Base-by-base conservation (phyloP, 2,797 vertebrate genomes). In the Leucoraja ocellata region DNA sequence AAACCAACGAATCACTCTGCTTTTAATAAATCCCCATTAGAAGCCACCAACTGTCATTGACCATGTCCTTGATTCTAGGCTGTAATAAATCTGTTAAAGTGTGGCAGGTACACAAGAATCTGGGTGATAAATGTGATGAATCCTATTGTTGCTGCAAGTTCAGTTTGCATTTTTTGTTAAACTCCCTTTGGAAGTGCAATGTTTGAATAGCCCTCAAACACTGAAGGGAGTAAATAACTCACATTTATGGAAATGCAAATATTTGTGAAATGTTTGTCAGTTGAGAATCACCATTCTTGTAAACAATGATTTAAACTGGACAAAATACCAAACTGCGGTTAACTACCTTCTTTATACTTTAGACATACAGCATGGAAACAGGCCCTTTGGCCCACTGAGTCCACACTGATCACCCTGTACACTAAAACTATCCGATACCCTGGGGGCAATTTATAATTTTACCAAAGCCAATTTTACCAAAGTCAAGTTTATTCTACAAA, bases 11-110 rank as follows among this genome's bases (percentile, higher is more conserved):
- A 61, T 58, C 21, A 9, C 23, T 58, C 25, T 58, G 80, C 39
- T 83, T 83, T 83, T 25, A 83, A 83, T 83, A 83, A 58, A 46
- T 81, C 80, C 36, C 54, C 80, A 83, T 83, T 83, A 83, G 80
- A 83, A 83, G 80, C 46, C 54, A 54, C 25, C 58, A 9, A 1
- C 46, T 83, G 46, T 84, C 81, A 84, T 84, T 84, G 81, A 84
- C 81, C 54, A 58, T 11, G 81, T 84, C 81, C 81, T 84, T 84
- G 81, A 84, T 84, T 1, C 46, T 84, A 21, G 9, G 81, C 81
- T 58, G 81, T 84, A 58, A 21, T 84, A 61, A 58, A 84, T 84
- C 54, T 61, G 81, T 58, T 58, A 58, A 83, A 83, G 21, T 58
- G 18, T 84, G 39, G 36, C 46, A 58, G 5, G 58, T 54, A 58